Percentiles rank a stretch among this genome's conserved stretches.
These are phyloP conservation scores for Ommatoiulus sabulosus DNA, from an alignment of 2,888 invertebrate genomes.

Conservation along the genomic window DNA sequence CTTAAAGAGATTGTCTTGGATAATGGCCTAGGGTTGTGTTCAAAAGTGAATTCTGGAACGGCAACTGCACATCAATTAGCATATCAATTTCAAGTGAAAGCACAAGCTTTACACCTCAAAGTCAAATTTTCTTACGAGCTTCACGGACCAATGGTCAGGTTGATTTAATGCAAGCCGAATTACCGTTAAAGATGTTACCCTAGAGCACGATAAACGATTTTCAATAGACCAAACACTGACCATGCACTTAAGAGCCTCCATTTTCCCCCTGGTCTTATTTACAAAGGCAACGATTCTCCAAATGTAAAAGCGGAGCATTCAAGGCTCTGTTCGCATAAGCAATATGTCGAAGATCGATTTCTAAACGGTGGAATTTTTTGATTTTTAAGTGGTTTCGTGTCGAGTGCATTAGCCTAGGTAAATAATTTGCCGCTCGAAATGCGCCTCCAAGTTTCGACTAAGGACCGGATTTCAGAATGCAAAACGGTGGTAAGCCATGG, in stretches of 20 bases:
- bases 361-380: background rate
- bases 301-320: background rate
- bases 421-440: background rate
- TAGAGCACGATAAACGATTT: background rate
- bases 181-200: background rate
- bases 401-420: background rate
- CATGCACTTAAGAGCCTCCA: slow-evolving; percentile 10
- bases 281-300: background rate
- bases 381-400: slow-evolving; percentile 9
- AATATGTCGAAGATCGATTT: background rate
- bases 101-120: no score
- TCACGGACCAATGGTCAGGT: background rate
- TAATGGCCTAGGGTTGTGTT: no score
- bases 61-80: no score
- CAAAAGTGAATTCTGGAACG: no score
- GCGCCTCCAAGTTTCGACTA: background rate
- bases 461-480: background rate
- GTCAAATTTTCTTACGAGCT: background rate
- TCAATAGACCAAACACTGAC: background rate
- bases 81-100: no score
- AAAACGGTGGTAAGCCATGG: background rate
- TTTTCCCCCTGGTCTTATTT: slow-evolving; percentile 2
- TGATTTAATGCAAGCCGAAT: background rate
- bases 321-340: background rate
- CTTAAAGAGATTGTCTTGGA: no score